These are phyloP conservation scores for Prosopocoilus inquinatus DNA, from an alignment of 2,888 invertebrate genomes.

Conservation along the genomic window DNA sequence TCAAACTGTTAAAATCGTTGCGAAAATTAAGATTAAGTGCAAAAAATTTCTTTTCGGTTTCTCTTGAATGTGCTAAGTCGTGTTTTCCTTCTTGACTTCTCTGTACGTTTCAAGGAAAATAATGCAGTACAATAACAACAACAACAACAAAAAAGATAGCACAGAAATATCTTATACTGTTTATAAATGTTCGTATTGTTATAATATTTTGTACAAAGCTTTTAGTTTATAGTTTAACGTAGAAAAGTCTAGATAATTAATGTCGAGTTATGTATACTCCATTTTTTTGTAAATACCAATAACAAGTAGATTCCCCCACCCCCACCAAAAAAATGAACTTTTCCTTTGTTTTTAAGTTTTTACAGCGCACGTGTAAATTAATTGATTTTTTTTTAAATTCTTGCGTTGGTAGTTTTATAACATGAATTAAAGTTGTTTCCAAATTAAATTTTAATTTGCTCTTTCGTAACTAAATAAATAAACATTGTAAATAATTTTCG, in stretches of 20 bases:
- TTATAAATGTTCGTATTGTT: conserved; percentile 19
- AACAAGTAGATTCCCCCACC: neutral
- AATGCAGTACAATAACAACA: neutral
- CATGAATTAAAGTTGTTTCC: too few relatives aligned
- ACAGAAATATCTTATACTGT: conserved; percentile 17
- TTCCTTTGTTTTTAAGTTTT: neutral
- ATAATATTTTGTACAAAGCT: conserved; percentile 15
- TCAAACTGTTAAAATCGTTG: too few relatives aligned
- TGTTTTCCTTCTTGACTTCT: conserved; percentile 3
- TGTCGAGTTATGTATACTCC: conserved; percentile 6
- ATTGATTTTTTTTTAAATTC: too few relatives aligned
- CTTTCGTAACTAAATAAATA: too few relatives aligned
- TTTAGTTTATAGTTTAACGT: conserved; percentile 7
- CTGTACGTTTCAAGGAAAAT: neutral
- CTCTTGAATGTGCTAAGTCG: neutral
- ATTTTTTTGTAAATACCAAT: conserved; percentile 13
- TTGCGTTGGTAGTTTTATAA: too few relatives aligned
- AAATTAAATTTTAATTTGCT: too few relatives aligned
- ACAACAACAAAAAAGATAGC: neutral
- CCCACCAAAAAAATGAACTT: neutral
- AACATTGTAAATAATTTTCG: too few relatives aligned
- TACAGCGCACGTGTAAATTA: neutral
- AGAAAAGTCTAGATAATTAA: conserved; percentile 5
- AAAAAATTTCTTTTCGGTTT: too few relatives aligned
- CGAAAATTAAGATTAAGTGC: too few relatives aligned